Conservation (phyloP, 2,797 vertebrate species). For the Brachyrhaphis roseni region DNA sequence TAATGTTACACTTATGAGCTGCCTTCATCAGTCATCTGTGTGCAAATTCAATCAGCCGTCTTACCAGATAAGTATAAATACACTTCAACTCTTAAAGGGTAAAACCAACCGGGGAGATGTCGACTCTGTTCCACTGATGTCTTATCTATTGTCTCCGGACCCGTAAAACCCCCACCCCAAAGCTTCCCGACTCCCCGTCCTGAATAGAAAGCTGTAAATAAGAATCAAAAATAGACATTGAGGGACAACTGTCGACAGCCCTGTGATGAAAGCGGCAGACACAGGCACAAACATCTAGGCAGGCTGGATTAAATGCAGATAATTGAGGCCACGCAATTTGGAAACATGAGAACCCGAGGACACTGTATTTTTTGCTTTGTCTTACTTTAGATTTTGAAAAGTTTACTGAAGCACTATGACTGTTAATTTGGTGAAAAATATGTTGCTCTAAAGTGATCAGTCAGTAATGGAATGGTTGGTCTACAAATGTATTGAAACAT, state of each 20-base stretch:
- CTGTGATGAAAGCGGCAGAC: conserved; percentile 86
- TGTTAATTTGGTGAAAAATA: conserved; percentile 5
- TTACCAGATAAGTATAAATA: conserved; percentile 76
- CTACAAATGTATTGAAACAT: neutral
- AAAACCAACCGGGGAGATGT: conserved; percentile 69
- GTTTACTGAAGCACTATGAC: conserved; percentile 8
- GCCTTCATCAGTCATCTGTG: conserved; percentile 66
- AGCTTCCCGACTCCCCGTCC: conserved; percentile 62
- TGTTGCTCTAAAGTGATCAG: neutral
- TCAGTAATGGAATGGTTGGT: neutral
- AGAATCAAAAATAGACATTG: conserved; percentile 89
- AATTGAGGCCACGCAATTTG: conserved; percentile 87
- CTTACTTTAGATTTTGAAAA: conserved; percentile 9
- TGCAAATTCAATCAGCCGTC: conserved; percentile 70
- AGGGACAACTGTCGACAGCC: conserved; percentile 91
- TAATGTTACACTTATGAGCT: conserved; percentile 69
- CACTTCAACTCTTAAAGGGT: conserved; percentile 54
- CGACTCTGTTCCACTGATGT: conserved; percentile 50
- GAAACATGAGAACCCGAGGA: conserved; percentile 81
- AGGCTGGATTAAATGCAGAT: conserved; percentile 88
- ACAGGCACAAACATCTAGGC: conserved; percentile 83
- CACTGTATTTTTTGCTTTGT: conserved; percentile 46
- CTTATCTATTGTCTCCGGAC: conserved; percentile 83
- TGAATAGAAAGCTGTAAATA: conserved; percentile 85
- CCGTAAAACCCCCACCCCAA: conserved; percentile 9